phyloP scores from a whole-genome alignment of 2,113 vertebrate genomes.

The Holacanthus passer region DNA sequence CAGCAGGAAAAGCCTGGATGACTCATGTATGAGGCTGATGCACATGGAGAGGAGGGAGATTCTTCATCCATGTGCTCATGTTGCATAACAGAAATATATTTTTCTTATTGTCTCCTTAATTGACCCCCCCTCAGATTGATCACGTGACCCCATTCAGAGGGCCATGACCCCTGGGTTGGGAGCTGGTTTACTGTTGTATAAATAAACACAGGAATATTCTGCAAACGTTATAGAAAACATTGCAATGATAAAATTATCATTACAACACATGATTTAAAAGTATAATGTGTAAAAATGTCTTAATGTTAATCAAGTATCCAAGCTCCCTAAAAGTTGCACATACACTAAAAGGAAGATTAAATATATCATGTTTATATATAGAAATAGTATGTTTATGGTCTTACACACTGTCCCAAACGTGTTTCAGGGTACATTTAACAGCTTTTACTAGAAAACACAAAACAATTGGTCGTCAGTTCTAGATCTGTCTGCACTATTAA shows the following conservation, averaged over 20 bases:
- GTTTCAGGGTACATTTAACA: neutral
- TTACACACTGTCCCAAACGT: neutral
- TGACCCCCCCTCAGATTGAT: neutral
- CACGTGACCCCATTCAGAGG: neutral
- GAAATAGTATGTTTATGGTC: too few species aligned
- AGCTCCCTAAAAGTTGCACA: neutral
- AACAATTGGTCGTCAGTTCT: too few species aligned
- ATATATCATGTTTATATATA: too few species aligned
- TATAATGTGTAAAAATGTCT: too few species aligned
- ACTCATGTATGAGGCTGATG: slow-evolving; percentile 25
- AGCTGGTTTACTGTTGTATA: neutral
- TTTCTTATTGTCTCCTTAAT: neutral
- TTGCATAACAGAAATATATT: neutral
- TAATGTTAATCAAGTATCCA: neutral
- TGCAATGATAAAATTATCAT: neutral
- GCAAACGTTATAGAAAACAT: neutral
- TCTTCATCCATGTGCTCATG: neutral
- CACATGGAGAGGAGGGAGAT: neutral
- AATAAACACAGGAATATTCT: neutral
- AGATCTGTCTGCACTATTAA: too few species aligned
- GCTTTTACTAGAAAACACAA: too few species aligned
- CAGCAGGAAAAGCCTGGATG: slow-evolving; percentile 32
- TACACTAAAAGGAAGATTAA: too few species aligned
- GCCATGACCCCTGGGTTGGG: neutral
- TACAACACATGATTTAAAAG: too few species aligned